Evolutionary conservation across 1,140 invertebrate genomes (phyloP).

Genomic region (Octopus sinensis): DNA sequence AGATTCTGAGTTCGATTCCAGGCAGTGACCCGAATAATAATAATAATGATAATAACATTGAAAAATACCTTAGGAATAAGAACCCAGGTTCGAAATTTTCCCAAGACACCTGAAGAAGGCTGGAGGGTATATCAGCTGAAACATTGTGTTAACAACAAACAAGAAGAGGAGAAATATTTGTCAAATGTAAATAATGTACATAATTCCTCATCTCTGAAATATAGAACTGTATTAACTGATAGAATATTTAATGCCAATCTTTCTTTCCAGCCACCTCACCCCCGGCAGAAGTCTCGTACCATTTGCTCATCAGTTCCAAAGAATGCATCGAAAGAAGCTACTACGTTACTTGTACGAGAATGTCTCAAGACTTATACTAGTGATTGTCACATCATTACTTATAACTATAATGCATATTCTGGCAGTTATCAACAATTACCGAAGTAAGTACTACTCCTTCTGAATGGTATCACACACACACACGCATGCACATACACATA

Average conservation of each 20-base stretch:
- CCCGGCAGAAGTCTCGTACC: slow-evolving; percentile 76
- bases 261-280: slow-evolving; percentile 69
- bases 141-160: too few species aligned
- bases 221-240: too few species aligned
- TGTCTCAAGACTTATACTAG: slow-evolving; percentile 81
- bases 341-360: slow-evolving; percentile 76
- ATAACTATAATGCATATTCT: slow-evolving; percentile 82
- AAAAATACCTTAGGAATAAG: too few species aligned
- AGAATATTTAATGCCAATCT: not conserved
- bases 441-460: slow-evolving; percentile 62
- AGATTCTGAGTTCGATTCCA: too few species aligned
- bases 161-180: too few species aligned
- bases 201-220: too few species aligned
- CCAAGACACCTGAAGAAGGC: too few species aligned
- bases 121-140: too few species aligned
- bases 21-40: too few species aligned
- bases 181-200: too few species aligned
- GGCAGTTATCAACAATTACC: slow-evolving; percentile 81
- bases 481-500: not conserved
- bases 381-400: slow-evolving; percentile 83
- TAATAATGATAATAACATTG: too few species aligned
- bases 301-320: slow-evolving; percentile 69
- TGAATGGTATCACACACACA: not conserved
- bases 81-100: too few species aligned
- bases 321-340: slow-evolving; percentile 48